Percentiles rank a stretch among this genome's conserved stretches.
Conservation (phyloP, 2,888 invertebrate species). For the Liodrosophila aerea region DNA sequence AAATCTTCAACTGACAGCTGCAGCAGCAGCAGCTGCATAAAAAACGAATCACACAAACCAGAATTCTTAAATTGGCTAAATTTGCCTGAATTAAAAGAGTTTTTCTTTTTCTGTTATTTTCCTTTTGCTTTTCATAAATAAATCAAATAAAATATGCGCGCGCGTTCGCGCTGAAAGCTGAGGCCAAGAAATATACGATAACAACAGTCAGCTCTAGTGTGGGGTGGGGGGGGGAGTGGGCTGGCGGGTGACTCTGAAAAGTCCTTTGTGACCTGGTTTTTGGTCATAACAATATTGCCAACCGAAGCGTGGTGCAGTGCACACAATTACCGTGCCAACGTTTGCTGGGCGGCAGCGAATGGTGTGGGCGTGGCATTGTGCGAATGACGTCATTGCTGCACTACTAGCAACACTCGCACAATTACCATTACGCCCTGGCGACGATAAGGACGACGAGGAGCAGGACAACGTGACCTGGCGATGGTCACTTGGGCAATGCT, state of each 20-base stretch:
- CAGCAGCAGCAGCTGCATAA: conserved; percentile 13
- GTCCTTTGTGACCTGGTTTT: conserved; percentile 79
- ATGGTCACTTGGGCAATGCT: conserved; percentile 66
- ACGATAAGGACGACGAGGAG: conserved; percentile 30
- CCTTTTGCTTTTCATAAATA: conserved; percentile 62
- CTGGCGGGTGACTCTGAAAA: conserved; percentile 26
- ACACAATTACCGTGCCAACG: conserved; percentile 76
- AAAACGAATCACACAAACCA: background rate
- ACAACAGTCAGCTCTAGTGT: conserved; percentile 26
- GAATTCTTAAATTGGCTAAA: conserved; percentile 59
- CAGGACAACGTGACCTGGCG: conserved; percentile 66
- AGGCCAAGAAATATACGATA: conserved; percentile 57
- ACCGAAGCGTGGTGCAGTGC: conserved; percentile 69
- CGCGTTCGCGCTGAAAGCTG: conserved; percentile 75
- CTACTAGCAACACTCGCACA: conserved; percentile 45
- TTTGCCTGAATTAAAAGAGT: conserved; percentile 8
- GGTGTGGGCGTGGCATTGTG: conserved; percentile 54
- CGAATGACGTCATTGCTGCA: conserved; percentile 74
- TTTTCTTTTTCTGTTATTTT: too few relatives aligned
- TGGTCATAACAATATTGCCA: conserved; percentile 75
- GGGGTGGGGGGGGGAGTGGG: conserved; percentile 9
- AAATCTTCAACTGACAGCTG: conserved; percentile 53
- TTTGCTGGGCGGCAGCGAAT: conserved; percentile 56
- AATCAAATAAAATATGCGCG: conserved; percentile 78
- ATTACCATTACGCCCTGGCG: conserved; percentile 61